These are phyloP conservation scores for Drosophila mimica DNA, from an alignment of 2,888 invertebrate species.

Conservation along the genomic window DNA sequence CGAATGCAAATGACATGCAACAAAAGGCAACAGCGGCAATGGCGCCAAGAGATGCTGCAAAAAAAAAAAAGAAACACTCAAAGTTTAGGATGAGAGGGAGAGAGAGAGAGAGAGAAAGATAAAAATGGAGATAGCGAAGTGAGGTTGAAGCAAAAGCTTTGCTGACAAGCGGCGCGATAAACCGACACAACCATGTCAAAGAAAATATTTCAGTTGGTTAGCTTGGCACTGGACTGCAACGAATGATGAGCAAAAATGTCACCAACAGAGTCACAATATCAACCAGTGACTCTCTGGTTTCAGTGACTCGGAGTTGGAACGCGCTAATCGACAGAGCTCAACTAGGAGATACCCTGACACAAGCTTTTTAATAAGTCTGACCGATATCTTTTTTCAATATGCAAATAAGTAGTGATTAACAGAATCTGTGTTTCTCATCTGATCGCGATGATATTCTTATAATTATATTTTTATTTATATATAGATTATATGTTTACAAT, in stretches of 20 bases:
- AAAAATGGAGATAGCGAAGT: background rate
- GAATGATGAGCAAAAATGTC: slow-evolving; percentile 46
- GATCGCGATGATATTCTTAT: background rate
- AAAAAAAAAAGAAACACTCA: slow-evolving; percentile 21
- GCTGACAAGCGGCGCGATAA: slow-evolving; percentile 79
- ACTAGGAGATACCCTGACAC: background rate
- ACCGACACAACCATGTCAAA: slow-evolving; percentile 77
- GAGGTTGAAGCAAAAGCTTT: slow-evolving; percentile 38
- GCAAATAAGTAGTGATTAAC: background rate
- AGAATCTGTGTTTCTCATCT: background rate
- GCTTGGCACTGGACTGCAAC: slow-evolving; percentile 69
- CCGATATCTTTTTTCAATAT: background rate
- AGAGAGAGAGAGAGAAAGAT: background rate
- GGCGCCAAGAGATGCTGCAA: slow-evolving; percentile 45
- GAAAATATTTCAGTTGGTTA: slow-evolving; percentile 79
- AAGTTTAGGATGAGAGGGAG: slow-evolving; percentile 22
- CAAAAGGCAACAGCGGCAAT: slow-evolving; percentile 66
- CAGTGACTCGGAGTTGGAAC: background rate
- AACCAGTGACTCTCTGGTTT: slow-evolving; percentile 29
- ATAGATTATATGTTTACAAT: background rate
- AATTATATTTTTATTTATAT: background rate
- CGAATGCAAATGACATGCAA: slow-evolving; percentile 75
- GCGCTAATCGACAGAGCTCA: background rate
- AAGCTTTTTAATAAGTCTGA: background rate
- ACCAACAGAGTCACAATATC: slow-evolving; percentile 35